Conservation (phyloP, 2,113 vertebrate species). For the Tragelaphus strepsiceros region DNA sequence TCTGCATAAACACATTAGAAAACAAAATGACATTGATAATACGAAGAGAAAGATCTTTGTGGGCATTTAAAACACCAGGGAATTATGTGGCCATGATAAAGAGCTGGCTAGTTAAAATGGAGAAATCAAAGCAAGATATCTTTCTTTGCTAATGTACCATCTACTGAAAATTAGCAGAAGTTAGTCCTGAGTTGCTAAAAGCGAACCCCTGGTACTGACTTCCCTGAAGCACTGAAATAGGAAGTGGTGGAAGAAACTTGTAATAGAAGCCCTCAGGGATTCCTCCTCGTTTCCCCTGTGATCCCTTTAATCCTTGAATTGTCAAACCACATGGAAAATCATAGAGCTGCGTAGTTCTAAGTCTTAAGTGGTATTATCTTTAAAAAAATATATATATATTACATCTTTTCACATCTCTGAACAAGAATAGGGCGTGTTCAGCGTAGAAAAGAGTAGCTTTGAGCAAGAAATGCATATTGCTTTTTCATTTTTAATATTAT, state of each 20-base stretch:
- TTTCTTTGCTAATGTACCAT: slow-evolving; percentile 37
- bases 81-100: slow-evolving; percentile 56
- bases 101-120: slow-evolving; percentile 58
- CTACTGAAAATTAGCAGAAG: slow-evolving; percentile 76
- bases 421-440: slow-evolving; percentile 47
- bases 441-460: slow-evolving; percentile 69
- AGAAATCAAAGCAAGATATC: slow-evolving; percentile 67
- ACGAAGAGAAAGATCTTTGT: slow-evolving; percentile 12
- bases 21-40: slow-evolving; percentile 46
- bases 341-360: slow-evolving; percentile 74
- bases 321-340: slow-evolving; percentile 80
- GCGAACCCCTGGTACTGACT: slow-evolving; percentile 69
- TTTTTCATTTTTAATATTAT: slow-evolving; percentile 67
- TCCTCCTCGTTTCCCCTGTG: slow-evolving; percentile 74
- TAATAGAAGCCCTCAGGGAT: slow-evolving; percentile 79
- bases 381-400: slow-evolving; percentile 72
- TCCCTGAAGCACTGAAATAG: slow-evolving; percentile 76
- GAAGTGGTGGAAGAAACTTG: slow-evolving; percentile 72
- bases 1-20: slow-evolving; percentile 43
- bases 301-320: slow-evolving; percentile 81
- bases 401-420: slow-evolving; percentile 69
- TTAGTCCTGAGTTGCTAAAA: slow-evolving; percentile 72
- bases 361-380: slow-evolving; percentile 77
- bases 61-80: slow-evolving; percentile 50
- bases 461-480: slow-evolving; percentile 59